Base-by-base conservation (phyloP, 2,888 invertebrate genomes). In the Drosophila subsilvestris region DNA sequence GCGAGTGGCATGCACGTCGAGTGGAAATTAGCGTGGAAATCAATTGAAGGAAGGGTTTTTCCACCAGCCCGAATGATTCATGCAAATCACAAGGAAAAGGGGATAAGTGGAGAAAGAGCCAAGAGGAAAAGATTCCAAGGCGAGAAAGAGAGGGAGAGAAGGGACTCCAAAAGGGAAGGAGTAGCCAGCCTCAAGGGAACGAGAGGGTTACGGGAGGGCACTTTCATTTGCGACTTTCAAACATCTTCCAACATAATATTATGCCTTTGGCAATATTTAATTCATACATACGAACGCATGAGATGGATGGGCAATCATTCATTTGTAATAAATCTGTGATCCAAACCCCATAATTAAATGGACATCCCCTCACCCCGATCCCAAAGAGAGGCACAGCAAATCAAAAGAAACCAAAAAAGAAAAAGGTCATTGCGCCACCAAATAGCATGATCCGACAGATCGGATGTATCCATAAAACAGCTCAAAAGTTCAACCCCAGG, bases 21-120 rank as follows among this genome's bases (percentile, higher is more conserved):
- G 70, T 70, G 63, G 77, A 83, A 74, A 84, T 83, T 76, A 76
- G 83, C 83, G 74, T 79, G 74, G 66, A 83, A 86, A 84, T 83
- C 83, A 84, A 83, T 86, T 83, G 74, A 62, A 62, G 32, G 25
- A 47, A 42, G 49, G 63, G 55, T 47, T 17, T 48, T 51, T 44
- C 22, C 45, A 22, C 22, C 44, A 59, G 22, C 50, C 45, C 62
- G 70, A 75, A 79, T 83, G 86, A 83, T 69, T 80, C 86, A 86
- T 86, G 83, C 82, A 83, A 17, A 9, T 9, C 6, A 17, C 12
- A 9, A 4, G 22, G 22, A 2, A 22, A 22, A 3, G 22, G 4
- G 22, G 22, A 22, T 22, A 22, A 22, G 22, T 22, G 22, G 22
- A 22, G 22, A 4, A 0, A 22, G 22, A 4, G 22, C 22, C 22